Conservation (phyloP, 2,797 vertebrate species). For the Macropus fuliginosus region DNA sequence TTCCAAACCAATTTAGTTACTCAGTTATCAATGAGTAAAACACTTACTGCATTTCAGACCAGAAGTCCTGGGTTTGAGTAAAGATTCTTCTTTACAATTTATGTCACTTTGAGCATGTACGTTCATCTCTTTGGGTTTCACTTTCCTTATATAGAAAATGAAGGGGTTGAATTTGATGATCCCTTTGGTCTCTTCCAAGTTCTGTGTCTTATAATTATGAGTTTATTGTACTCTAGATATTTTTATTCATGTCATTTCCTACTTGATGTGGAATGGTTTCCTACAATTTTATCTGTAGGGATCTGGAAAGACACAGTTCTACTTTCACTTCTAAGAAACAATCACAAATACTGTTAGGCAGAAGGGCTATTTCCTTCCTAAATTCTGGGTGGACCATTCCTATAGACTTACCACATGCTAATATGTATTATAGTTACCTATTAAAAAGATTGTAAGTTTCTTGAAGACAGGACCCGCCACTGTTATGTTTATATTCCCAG, state of each 20-base stretch:
- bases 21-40: neutral
- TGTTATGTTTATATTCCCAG: neutral
- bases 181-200: neutral
- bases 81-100: neutral
- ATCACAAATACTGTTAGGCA: neutral
- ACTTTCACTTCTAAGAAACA: neutral
- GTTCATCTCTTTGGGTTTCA: neutral
- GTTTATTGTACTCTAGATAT: neutral
- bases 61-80: neutral
- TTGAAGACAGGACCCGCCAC: neutral
- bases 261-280: neutral
- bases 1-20: neutral
- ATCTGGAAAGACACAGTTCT: neutral
- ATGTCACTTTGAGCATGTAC: neutral
- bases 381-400: neutral
- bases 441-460: neutral
- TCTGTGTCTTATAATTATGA: neutral
- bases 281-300: neutral
- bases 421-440: neutral
- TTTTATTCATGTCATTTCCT: neutral
- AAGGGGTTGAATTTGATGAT: neutral
- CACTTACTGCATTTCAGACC: neutral
- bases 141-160: neutral
- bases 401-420: neutral
- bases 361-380: neutral